These are phyloP conservation scores for Illadopsis cleaveri DNA, from an alignment of 2,113 vertebrate genomes.

Conservation along the genomic window DNA sequence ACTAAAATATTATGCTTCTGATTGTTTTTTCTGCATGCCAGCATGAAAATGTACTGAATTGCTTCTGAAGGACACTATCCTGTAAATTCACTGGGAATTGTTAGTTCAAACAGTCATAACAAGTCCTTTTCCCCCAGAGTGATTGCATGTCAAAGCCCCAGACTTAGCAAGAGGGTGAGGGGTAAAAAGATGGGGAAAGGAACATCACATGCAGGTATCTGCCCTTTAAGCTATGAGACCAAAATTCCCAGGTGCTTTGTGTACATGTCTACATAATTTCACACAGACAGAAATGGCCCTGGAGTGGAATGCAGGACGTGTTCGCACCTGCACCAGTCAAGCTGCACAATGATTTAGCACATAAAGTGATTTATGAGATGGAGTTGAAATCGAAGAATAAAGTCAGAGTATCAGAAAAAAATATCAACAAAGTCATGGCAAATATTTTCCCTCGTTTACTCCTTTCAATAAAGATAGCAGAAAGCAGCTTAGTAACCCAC, in stretches of 20 bases:
- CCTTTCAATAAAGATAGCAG: not conserved
- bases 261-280: conserved; percentile 23
- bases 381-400: conserved; percentile 18
- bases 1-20: not conserved
- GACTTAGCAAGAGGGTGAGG: not conserved
- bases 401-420: conserved; percentile 11
- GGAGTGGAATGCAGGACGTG: conserved; percentile 38
- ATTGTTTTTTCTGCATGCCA: not conserved
- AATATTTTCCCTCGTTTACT: not conserved
- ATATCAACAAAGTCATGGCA: not conserved
- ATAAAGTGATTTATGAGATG: conserved; percentile 16
- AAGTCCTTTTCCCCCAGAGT: not conserved
- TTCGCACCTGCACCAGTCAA: conserved; percentile 13
- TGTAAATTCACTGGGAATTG: not conserved
- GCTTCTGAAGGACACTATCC: not conserved
- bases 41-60: not conserved
- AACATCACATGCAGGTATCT: not conserved
- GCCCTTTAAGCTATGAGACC: conserved; percentile 4
- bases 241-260: conserved; percentile 55
- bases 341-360: not conserved
- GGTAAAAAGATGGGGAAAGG: not conserved
- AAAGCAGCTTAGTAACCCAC: not conserved
- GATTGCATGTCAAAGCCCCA: not conserved
- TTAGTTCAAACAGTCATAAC: not conserved
- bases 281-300: conserved; percentile 43